phyloP scores from a whole-genome alignment of 2,888 invertebrate genomes.

The Philaethria dido region DNA sequence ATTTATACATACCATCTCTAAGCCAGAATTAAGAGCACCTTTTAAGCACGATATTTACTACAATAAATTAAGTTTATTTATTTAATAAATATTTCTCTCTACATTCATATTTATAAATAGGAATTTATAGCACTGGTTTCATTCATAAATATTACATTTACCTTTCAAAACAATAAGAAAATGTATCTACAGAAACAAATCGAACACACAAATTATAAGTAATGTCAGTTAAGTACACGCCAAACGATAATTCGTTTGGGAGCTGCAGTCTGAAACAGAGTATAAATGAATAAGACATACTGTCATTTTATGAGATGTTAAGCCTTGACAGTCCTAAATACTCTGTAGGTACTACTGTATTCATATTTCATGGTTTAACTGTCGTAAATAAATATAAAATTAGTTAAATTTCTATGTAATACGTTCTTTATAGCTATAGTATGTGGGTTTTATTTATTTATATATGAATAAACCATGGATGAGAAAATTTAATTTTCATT shows the following conservation, averaged over 20 bases:
- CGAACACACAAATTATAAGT: slow-evolving; percentile 11
- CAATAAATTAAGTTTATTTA: neutral
- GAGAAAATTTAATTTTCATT: too few relatives aligned
- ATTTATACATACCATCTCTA: slow-evolving; percentile 10
- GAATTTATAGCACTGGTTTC: slow-evolving; percentile 17
- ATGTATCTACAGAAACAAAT: slow-evolving; percentile 7
- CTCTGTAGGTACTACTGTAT: too few relatives aligned
- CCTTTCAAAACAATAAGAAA: slow-evolving; percentile 1
- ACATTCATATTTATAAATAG: neutral
- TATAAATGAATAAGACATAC: neutral
- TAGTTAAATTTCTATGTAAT: too few relatives aligned
- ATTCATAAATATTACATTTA: slow-evolving; percentile 17
- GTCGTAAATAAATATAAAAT: too few relatives aligned
- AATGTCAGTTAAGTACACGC: slow-evolving; percentile 16
- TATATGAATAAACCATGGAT: too few relatives aligned
- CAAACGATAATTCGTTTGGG: slow-evolving; percentile 6
- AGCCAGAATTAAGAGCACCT: slow-evolving; percentile 7
- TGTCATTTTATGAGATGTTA: neutral
- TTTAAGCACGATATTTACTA: neutral
- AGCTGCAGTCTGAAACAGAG: slow-evolving; percentile 5
- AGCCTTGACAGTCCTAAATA: neutral
- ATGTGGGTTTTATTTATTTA: too few relatives aligned
- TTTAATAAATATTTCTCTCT: neutral
- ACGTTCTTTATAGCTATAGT: too few relatives aligned
- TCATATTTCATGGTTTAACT: too few relatives aligned